A percentile compares a stretch with the other conserved stretches of the same genome.
Conservation (phyloP, 1,140 invertebrate species). For the Macrotrachela quadricornifera region DNA sequence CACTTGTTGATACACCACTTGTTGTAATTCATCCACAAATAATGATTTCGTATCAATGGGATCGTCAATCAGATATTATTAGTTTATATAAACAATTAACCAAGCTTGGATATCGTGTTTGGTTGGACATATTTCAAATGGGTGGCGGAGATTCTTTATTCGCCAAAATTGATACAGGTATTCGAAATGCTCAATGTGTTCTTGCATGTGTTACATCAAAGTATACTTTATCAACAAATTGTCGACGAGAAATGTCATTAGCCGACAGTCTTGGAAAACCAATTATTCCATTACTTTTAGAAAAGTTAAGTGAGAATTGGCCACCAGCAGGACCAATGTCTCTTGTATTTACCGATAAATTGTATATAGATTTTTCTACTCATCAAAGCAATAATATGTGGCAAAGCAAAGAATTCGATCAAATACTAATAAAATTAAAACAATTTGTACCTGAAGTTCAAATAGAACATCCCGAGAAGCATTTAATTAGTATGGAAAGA, state of each 20-base stretch:
- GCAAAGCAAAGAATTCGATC: no score
- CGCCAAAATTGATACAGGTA: conserved; percentile 23
- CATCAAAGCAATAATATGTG: no score
- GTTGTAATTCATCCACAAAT: conserved; percentile 13
- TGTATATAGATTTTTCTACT: conserved; percentile 23
- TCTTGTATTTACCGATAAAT: conserved; percentile 28
- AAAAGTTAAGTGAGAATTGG: conserved; percentile 15
- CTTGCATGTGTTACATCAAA: conserved; percentile 21
- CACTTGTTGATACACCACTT: not conserved
- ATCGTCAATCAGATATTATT: conserved; percentile 19
- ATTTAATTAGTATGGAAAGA: no score
- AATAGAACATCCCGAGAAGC: no score
- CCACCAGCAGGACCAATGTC: conserved; percentile 23
- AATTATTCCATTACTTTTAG: conserved; percentile 20
- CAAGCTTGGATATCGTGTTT: conserved; percentile 16
- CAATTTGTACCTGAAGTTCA: no score
- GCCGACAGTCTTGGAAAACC: conserved; percentile 21
- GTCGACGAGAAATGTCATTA: conserved; percentile 20
- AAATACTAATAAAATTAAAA: no score
- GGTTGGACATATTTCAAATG: conserved; percentile 28
- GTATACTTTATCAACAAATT: conserved; percentile 22
- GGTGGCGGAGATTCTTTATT: conserved; percentile 25
- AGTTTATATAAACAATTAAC: conserved; percentile 15
- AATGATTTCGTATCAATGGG: conserved; percentile 27
- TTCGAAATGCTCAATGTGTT: conserved; percentile 18